These are phyloP conservation scores for Gnathonemus longibarbis DNA, from an alignment of 2,113 vertebrate species.

Conservation along the genomic window DNA sequence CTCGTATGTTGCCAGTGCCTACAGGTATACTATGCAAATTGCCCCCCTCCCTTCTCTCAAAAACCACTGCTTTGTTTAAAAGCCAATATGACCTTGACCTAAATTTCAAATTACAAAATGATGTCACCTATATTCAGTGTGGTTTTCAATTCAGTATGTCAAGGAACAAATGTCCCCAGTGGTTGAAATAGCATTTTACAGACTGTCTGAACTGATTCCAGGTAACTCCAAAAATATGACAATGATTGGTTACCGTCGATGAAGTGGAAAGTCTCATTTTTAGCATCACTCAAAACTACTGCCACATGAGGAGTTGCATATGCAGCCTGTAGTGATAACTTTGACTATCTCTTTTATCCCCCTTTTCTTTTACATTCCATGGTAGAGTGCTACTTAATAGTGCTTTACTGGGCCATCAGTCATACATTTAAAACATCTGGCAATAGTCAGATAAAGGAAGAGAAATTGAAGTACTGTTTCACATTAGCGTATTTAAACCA, in stretches of 20 bases:
- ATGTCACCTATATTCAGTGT: background rate
- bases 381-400: slow-evolving; percentile 45
- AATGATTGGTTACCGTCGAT: background rate
- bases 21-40: slow-evolving; percentile 63
- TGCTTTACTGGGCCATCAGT: slow-evolving; percentile 5
- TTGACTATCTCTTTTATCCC: background rate
- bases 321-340: background rate
- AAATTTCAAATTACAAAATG: slow-evolving; percentile 38
- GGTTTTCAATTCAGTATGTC: slow-evolving; percentile 3
- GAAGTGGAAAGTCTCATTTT: background rate
- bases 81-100: slow-evolving; percentile 36
- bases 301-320: background rate
- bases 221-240: background rate
- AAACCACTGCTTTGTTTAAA: slow-evolving; percentile 54
- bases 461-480: background rate
- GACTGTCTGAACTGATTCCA: background rate
- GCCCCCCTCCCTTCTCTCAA: slow-evolving; percentile 19
- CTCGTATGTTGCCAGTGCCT: slow-evolving; percentile 50
- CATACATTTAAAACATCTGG: background rate
- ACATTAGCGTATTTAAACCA: background rate
- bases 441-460: background rate
- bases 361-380: slow-evolving; percentile 40
- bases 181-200: background rate
- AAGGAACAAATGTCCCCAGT: background rate
- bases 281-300: background rate